A percentile compares a stretch with the other conserved stretches of the same genome.
Conservation (phyloP, 92 coral and sea anemone species). For the Heteractis magnifica region DNA sequence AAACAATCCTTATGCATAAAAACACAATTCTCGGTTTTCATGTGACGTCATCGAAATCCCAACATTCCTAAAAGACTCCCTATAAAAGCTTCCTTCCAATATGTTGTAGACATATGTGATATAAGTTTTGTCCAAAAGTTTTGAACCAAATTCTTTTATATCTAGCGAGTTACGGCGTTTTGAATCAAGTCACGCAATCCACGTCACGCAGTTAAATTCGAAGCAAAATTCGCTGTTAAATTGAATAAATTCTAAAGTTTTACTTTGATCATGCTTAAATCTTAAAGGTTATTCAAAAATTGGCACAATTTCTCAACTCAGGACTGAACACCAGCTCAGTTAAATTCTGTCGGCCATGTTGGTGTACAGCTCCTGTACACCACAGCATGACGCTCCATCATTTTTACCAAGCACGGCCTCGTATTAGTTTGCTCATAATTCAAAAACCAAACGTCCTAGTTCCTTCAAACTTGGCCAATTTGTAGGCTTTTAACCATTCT, state of each 20-base stretch:
- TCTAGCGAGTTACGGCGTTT: neutral
- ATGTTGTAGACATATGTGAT: slow-evolving; percentile 7
- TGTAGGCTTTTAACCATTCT: slow-evolving; percentile 7
- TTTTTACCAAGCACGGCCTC: slow-evolving; percentile 6
- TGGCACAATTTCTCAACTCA: slow-evolving; percentile 1
- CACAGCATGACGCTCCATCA: neutral
- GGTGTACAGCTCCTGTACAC: neutral
- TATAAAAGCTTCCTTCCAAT: neutral
- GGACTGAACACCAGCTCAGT: slow-evolving; percentile 1
- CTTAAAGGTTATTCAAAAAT: slow-evolving; percentile 1
- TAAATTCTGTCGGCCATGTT: slow-evolving; percentile 2
- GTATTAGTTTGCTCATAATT: slow-evolving; percentile 1
- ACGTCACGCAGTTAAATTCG: neutral
- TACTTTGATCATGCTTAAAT: slow-evolving; percentile 6
- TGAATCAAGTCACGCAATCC: neutral
- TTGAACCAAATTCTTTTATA: neutral
- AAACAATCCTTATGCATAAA: too few species aligned
- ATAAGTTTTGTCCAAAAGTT: neutral
- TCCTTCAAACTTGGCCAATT: slow-evolving; percentile 5
- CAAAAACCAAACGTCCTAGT: neutral
- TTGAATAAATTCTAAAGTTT: neutral
- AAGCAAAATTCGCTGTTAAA: slow-evolving; percentile 1
- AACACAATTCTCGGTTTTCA: slow-evolving; percentile 8
- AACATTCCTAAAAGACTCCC: neutral
- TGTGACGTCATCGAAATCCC: neutral